Base-by-base conservation (phyloP, 2,888 invertebrate species). In the Lottia scabra region DNA sequence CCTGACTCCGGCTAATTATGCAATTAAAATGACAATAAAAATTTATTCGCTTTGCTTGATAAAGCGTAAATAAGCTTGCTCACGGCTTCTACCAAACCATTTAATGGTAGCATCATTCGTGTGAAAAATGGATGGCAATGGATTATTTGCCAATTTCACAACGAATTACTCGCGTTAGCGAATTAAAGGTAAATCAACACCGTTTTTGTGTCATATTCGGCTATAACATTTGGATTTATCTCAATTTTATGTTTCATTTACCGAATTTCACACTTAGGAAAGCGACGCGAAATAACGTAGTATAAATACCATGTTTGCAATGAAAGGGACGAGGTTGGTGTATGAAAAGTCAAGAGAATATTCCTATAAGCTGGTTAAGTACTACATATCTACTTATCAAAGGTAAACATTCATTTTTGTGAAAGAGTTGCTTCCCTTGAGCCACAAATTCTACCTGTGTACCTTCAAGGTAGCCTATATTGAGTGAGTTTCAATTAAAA, bases 11-110 rank as follows among this genome's bases (percentile, higher is more conserved):
- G 56, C 23, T 56, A 56, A 56, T 56, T 56, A 56, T 56, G 56
- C 56, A 56, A 56, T 56, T 23, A 56, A 56, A 56, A 56, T 56
- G 56, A 56, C 56, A 56, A 56, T 56, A 56, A 56, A 19, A 38
- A 56, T 56, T 23, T 23, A 23, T 56, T 56, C 56, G 56, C 56
- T 56, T 56, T 56, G 56, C 19, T 19, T 56, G 56, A 2, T 23
- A 56, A 23, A 15, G 56, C 56, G 56, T 56, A 23, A 56, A 56
- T 23, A 23, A 56, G 23, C 19, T 56, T 23, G 56, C 56, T 56
- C 23, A 23, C 19, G 56, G 19, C 23, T 56, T 56, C 23, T 56
- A 56, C 56, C 23, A 23, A 38, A 10, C 5, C 19, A 56, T 56
- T 56, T 56, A 23, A 56, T 56, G 56, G 56, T 56, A 19, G 19